A percentile compares a stretch with the other conserved stretches of the same genome.
Evolutionary conservation across 2,113 vertebrate genomes (phyloP).

Genomic region (Terrapene triunguis): DNA sequence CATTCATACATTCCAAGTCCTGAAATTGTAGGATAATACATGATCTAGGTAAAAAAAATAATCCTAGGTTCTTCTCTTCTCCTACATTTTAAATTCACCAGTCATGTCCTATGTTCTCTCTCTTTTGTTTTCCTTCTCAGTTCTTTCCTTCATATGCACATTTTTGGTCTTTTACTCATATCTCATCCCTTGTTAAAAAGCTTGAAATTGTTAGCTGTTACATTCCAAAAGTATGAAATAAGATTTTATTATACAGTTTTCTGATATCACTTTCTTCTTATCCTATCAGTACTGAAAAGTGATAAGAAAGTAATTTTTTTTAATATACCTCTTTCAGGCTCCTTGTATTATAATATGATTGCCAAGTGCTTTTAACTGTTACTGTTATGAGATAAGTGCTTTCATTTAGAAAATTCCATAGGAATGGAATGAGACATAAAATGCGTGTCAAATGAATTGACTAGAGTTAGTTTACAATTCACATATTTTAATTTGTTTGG

Average conservation of each 20-base stretch:
- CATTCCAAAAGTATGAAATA: neutral
- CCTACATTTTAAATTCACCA: neutral
- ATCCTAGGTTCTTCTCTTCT: neutral
- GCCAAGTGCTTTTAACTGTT: neutral
- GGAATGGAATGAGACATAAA: slow-evolving; percentile 27
- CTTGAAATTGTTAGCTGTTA: neutral
- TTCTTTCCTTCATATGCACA: neutral
- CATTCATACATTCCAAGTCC: neutral
- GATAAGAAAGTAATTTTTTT: neutral
- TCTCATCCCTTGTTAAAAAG: neutral
- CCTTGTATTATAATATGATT: neutral
- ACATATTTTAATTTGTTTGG: slow-evolving; percentile 31
- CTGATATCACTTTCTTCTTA: neutral
- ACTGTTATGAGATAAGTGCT: neutral
- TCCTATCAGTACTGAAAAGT: neutral
- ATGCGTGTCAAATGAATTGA: slow-evolving; percentile 50
- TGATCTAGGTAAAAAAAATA: neutral
- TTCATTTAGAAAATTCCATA: slow-evolving; percentile 19
- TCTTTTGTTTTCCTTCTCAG: neutral
- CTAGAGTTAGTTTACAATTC: slow-evolving; percentile 13
- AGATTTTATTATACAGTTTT: neutral
- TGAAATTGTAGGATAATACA: neutral
- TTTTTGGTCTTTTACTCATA: neutral
- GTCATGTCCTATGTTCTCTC: neutral
- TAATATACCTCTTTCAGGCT: rapidly evolving